phyloP scores from a whole-genome alignment of 1,140 invertebrate genomes.

The Apis florea region DNA sequence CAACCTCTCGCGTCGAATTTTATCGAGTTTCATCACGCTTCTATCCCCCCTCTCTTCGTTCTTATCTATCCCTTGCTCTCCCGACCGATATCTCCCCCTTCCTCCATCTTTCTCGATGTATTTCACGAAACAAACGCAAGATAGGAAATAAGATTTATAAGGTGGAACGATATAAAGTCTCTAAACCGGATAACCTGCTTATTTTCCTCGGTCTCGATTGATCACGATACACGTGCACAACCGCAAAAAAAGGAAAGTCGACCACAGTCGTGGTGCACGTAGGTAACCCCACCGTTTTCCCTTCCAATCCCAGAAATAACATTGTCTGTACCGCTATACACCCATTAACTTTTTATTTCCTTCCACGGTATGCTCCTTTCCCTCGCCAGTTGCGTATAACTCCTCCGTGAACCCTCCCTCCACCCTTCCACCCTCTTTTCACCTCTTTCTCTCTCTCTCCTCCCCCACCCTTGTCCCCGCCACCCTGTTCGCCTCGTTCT shows the following conservation, averaged over 20 bases:
- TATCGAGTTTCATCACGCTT: not conserved
- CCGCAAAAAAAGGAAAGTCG: not conserved
- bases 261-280: not conserved
- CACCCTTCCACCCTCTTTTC: not conserved
- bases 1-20: not conserved
- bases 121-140: constrained; percentile 1
- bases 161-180: constrained; percentile 1
- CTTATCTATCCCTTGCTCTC: not conserved
- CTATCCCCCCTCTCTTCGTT: not conserved
- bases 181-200: constrained; percentile 15
- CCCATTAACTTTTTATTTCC: constrained; percentile 36
- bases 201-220: constrained; percentile 1
- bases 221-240: not conserved
- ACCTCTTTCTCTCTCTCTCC: not conserved
- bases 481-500: not conserved
- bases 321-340: not conserved
- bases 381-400: not conserved
- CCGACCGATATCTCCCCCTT: not conserved
- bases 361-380: not conserved
- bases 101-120: not conserved
- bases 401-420: too few species aligned
- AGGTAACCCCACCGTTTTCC: not conserved
- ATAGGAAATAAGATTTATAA: constrained; percentile 26
- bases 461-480: too few species aligned
- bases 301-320: not conserved